A percentile compares a stretch with the other conserved stretches of the same genome.
These are phyloP conservation scores for Panthera leo DNA, from an alignment of 2,113 vertebrate genomes.

Conservation along the genomic window DNA sequence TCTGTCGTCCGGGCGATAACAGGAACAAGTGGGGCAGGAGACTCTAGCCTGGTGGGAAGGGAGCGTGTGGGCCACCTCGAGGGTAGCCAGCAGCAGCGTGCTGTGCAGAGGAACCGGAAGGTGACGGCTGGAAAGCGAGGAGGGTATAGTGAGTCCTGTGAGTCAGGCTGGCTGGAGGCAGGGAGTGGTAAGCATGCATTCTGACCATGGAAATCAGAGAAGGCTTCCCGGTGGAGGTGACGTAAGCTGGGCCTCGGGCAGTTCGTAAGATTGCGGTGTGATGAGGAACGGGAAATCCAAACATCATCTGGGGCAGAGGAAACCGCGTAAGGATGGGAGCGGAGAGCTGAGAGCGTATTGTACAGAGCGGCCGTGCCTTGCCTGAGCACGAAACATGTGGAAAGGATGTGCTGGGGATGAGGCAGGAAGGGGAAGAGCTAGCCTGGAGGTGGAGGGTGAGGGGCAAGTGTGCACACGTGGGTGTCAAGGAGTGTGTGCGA, in stretches of 20 bases:
- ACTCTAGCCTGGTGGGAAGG: rapidly evolving
- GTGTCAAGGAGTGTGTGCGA: not conserved
- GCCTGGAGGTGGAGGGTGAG: not conserved
- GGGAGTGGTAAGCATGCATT: not conserved
- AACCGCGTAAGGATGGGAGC: not conserved
- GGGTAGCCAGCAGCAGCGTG: not conserved
- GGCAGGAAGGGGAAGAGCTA: not conserved
- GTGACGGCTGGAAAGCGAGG: not conserved
- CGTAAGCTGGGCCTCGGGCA: not conserved
- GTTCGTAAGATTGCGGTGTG: not conserved
- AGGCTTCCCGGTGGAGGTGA: not conserved
- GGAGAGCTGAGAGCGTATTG: not conserved
- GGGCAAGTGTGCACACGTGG: rapidly evolving
- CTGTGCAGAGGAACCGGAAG: not conserved
- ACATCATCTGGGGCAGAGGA: not conserved
- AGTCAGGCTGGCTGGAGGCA: not conserved
- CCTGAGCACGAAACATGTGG: rapidly evolving
- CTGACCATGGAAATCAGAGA: not conserved
- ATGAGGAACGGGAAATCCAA: not conserved
- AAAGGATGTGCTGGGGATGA: not conserved
- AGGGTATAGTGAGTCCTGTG: no score
- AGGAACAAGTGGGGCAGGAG: not conserved
- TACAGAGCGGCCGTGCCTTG: no score
- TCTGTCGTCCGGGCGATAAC: not conserved
- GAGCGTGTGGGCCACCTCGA: not conserved